phyloP scores from a whole-genome alignment of 2,797 vertebrate species.

The Cynodonichthys magdalenae region DNA sequence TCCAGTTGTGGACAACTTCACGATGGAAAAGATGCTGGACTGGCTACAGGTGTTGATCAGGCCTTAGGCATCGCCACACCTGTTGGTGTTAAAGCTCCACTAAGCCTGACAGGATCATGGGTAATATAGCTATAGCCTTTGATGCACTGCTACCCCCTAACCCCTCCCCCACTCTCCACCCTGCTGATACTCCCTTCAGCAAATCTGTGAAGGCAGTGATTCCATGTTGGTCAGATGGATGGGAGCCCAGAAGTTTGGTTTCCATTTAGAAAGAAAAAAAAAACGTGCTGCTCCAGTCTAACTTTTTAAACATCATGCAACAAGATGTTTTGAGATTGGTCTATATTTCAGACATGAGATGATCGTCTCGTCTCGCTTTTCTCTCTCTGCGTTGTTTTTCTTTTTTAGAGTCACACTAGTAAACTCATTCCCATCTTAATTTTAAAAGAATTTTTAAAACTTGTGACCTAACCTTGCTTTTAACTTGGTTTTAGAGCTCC shows the following conservation, averaged over 20 bases:
- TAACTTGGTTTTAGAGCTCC: slow-evolving; percentile 47
- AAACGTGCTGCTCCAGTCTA: slow-evolving; percentile 57
- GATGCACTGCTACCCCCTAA: slow-evolving; percentile 73
- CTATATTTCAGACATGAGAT: slow-evolving; percentile 57
- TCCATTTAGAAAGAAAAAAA: slow-evolving; percentile 27
- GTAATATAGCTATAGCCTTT: slow-evolving; percentile 75
- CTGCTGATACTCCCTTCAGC: slow-evolving; percentile 65
- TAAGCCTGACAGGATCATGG: slow-evolving; percentile 77
- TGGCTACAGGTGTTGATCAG: slow-evolving; percentile 34
- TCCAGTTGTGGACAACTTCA: slow-evolving; percentile 32
- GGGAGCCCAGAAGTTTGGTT: slow-evolving; percentile 53
- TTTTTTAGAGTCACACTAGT: slow-evolving; percentile 60
- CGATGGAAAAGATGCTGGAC: slow-evolving; percentile 46
- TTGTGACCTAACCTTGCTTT: slow-evolving; percentile 60
- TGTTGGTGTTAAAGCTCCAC: slow-evolving; percentile 71
- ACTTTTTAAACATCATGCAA: slow-evolving; percentile 46
- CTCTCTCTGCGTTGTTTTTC: slow-evolving; percentile 51
- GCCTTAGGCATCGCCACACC: slow-evolving; percentile 66
- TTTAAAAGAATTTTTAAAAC: slow-evolving; percentile 56
- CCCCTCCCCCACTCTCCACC: slow-evolving; percentile 35
- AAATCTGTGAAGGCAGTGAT: slow-evolving; percentile 65
- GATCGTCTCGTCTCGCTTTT: slow-evolving; percentile 53
- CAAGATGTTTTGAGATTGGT: slow-evolving; percentile 62
- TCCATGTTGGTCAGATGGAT: slow-evolving; percentile 55
- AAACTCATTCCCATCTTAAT: slow-evolving; percentile 40